Conservation (phyloP, 2,113 vertebrate species). For the Emberiza fucata region DNA sequence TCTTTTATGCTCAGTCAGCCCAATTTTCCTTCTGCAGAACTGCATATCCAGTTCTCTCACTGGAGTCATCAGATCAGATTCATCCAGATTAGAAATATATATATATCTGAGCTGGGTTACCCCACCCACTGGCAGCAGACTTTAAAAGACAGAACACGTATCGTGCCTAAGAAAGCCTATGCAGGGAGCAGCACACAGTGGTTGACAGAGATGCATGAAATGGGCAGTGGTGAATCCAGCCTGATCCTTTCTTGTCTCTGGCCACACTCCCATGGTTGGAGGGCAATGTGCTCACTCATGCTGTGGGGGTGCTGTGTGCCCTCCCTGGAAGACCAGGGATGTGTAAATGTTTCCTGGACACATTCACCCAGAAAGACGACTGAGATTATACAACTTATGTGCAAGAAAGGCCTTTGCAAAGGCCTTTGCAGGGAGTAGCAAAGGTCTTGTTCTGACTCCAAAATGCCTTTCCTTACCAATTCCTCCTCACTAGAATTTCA, state of each 20-base stretch:
- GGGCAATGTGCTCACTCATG: fast-evolving
- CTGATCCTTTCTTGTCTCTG: background rate
- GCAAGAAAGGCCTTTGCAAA: background rate
- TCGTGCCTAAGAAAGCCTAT: background rate
- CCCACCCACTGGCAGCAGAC: background rate
- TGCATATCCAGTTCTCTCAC: background rate
- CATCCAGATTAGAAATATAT: background rate
- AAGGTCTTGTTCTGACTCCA: background rate
- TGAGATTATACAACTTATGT: background rate
- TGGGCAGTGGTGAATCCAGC: background rate
- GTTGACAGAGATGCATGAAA: background rate
- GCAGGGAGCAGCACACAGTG: background rate
- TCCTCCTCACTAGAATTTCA: background rate
- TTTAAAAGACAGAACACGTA: background rate
- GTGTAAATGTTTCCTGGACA: background rate
- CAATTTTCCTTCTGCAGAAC: background rate
- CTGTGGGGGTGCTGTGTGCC: fast-evolving
- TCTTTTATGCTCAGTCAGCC: background rate
- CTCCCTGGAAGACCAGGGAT: background rate
- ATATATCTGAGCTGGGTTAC: background rate
- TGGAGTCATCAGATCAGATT: background rate
- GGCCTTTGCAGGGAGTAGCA: background rate
- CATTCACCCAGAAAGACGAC: fast-evolving
- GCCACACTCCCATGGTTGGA: fast-evolving
- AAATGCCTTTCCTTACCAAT: background rate